phyloP scores from a whole-genome alignment of 2,888 invertebrate species.

The Andrena camellia region DNA sequence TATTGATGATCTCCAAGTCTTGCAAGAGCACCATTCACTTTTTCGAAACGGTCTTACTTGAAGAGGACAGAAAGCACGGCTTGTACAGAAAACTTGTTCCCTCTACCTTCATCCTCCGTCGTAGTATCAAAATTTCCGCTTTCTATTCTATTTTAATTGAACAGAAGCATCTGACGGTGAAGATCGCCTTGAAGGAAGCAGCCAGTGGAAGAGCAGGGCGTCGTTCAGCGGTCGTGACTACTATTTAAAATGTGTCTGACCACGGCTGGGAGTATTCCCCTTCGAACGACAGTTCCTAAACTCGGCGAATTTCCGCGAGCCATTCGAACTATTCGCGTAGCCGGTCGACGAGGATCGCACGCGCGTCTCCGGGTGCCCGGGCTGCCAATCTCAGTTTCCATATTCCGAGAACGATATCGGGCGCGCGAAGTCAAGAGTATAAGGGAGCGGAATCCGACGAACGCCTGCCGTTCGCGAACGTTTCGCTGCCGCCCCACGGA shows the following conservation, averaged over 20 bases:
- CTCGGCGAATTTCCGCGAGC: constrained; percentile 22
- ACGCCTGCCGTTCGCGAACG: not conserved
- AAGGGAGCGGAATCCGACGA: constrained; percentile 4
- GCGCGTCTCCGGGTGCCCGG: not conserved
- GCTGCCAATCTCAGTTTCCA: constrained; percentile 4
- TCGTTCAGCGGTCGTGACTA: constrained; percentile 17
- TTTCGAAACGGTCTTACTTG: no score
- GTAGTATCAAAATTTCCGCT: constrained; percentile 3
- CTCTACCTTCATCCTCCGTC: not conserved
- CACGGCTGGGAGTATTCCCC: not conserved
- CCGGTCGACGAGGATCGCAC: not conserved
- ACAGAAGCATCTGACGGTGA: constrained; percentile 22
- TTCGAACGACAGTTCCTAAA: constrained; percentile 34
- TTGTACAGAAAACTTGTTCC: no score
- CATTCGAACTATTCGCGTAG: constrained; percentile 13
- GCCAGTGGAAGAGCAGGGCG: not conserved
- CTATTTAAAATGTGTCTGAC: constrained; percentile 25
- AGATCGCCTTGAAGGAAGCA: constrained; percentile 4
- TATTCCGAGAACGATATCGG: constrained; percentile 3
- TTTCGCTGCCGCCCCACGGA: not conserved
- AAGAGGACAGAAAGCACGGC: no score
- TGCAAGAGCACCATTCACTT: no score
- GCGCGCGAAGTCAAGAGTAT: constrained; percentile 11
- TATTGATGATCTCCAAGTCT: no score
- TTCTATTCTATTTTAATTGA: constrained; percentile 32